Conservation (phyloP, 2,113 vertebrate genomes). For the Danionella cerebrum region DNA sequence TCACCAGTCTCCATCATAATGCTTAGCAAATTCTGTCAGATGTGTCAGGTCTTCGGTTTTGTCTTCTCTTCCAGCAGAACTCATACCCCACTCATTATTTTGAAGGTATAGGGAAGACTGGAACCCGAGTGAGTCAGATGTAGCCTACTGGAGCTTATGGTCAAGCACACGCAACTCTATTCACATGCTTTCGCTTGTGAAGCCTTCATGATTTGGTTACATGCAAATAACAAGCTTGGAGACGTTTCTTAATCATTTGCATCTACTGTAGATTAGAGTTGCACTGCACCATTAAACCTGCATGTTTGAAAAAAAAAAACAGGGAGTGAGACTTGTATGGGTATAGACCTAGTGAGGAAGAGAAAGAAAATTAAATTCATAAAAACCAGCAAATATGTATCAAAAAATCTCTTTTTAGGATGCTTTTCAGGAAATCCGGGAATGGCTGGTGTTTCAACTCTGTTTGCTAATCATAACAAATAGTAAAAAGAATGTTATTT, state of each 20-base stretch:
- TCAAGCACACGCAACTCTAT: slow-evolving; percentile 24
- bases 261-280: slow-evolving; percentile 47
- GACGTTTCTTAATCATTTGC: slow-evolving; percentile 54
- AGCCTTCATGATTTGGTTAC: slow-evolving; percentile 46
- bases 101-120: slow-evolving; percentile 23
- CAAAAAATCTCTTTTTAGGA: neutral
- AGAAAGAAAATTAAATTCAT: neutral
- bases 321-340: neutral
- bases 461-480: too few species aligned
- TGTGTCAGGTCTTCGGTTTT: slow-evolving; percentile 21
- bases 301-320: slow-evolving; percentile 17
- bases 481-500: too few species aligned
- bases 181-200: slow-evolving; percentile 28
- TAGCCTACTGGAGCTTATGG: slow-evolving; percentile 10
- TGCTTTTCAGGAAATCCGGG: too few species aligned
- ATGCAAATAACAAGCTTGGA: slow-evolving; percentile 51
- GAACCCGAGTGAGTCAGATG: slow-evolving; percentile 18
- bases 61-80: slow-evolving; percentile 19
- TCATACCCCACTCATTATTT: slow-evolving; percentile 18
- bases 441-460: too few species aligned
- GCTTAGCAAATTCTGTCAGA: neutral
- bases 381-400: neutral
- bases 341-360: neutral
- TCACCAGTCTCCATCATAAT: slow-evolving; percentile 44
- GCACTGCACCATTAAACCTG: slow-evolving; percentile 19